Conservation (phyloP, 2,113 vertebrate species). For the Etia nguti region DNA sequence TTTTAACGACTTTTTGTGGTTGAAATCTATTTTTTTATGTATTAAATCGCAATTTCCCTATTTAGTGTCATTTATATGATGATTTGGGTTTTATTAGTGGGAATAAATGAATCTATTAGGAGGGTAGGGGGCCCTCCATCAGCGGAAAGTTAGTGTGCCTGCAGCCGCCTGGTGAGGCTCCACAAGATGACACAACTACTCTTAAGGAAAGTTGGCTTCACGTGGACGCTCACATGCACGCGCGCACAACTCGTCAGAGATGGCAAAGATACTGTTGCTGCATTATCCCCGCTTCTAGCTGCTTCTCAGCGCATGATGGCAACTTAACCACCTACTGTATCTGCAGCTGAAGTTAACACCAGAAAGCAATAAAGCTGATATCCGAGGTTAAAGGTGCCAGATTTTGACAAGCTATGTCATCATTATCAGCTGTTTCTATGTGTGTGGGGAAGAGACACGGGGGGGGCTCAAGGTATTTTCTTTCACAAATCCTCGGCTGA, state of each 20-base stretch:
- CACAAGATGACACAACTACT: background rate
- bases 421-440: conserved; percentile 36
- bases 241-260: conserved; percentile 16
- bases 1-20: conserved; percentile 41
- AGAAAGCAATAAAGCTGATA: conserved; percentile 43
- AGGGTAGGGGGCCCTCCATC: background rate
- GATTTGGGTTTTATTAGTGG: conserved; percentile 53
- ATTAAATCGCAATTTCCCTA: conserved; percentile 18
- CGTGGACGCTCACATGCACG: background rate
- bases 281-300: conserved; percentile 30
- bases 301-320: conserved; percentile 17
- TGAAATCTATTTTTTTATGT: conserved; percentile 1
- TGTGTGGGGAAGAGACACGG: background rate
- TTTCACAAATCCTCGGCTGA: conserved; percentile 51
- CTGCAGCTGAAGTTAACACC: conserved; percentile 29
- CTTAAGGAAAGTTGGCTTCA: background rate
- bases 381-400: conserved; percentile 54
- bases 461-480: conserved; percentile 37
- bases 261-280: conserved; percentile 23
- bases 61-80: conserved; percentile 56
- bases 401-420: conserved; percentile 56
- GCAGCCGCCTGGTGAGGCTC: conserved; percentile 21
- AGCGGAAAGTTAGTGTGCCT: background rate
- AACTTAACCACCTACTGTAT: conserved; percentile 45
- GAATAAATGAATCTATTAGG: conserved; percentile 58